These are phyloP conservation scores for Orthosia cruda DNA, from an alignment of 2,888 invertebrate species.

Conservation along the genomic window DNA sequence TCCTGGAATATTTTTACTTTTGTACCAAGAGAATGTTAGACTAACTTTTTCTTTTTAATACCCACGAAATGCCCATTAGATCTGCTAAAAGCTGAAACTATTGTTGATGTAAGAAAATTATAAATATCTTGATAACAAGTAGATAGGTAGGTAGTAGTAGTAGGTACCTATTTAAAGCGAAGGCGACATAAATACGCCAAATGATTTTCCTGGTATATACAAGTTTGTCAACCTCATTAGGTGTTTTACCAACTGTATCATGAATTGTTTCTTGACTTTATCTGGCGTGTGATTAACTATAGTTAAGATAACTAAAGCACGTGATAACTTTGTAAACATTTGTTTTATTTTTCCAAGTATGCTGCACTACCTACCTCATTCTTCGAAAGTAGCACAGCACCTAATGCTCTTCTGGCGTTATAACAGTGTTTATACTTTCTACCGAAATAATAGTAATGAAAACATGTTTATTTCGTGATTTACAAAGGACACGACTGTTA, in stretches of 20 bases:
- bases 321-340: slow-evolving; percentile 37
- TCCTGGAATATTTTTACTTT: slow-evolving; percentile 78
- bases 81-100: slow-evolving; percentile 6
- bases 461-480: background rate
- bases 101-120: slow-evolving; percentile 5
- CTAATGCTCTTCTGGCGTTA: background rate
- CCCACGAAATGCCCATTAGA: slow-evolving; percentile 18
- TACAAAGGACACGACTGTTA: slow-evolving; percentile 3
- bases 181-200: background rate
- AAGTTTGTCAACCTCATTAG: slow-evolving; percentile 18
- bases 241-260: background rate
- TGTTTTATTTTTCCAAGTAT: slow-evolving; percentile 12
- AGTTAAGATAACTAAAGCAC: slow-evolving; percentile 27
- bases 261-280: slow-evolving; percentile 33
- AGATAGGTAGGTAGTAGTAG: no score
- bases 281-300: slow-evolving; percentile 33
- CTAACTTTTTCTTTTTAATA: background rate
- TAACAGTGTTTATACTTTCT: slow-evolving; percentile 10
- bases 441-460: slow-evolving; percentile 1
- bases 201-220: background rate
- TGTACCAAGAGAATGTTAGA: slow-evolving; percentile 18
- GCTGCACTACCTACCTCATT: slow-evolving; percentile 11
- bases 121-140: slow-evolving; percentile 19
- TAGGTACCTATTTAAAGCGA: background rate
- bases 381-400: slow-evolving; percentile 10